Conservation (phyloP, 2,888 invertebrate genomes). For the Malthinus flaveolus region DNA sequence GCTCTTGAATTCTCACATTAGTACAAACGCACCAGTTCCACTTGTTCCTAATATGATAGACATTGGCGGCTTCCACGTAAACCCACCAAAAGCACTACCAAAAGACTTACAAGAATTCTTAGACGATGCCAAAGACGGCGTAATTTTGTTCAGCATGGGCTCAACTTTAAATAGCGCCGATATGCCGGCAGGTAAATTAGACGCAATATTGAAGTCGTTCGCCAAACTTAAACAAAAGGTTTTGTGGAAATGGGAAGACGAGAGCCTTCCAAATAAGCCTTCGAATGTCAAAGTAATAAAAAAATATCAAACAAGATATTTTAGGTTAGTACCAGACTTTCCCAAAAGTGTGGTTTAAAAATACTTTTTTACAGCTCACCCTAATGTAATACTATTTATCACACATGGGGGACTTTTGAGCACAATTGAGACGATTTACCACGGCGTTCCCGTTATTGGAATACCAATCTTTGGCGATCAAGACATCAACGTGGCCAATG, state of each 20-base stretch:
- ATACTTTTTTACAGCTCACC: conserved; percentile 57
- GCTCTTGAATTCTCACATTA: conserved; percentile 53
- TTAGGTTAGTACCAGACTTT: too few relatives aligned
- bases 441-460: conserved; percentile 55
- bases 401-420: conserved; percentile 63
- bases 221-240: conserved; percentile 44
- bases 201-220: conserved; percentile 43
- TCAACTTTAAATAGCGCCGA: conserved; percentile 58
- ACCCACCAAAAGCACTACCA: conserved; percentile 38
- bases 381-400: conserved; percentile 59
- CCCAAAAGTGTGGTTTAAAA: too few relatives aligned
- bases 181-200: conserved; percentile 37
- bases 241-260: conserved; percentile 48
- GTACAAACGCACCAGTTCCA: conserved; percentile 56
- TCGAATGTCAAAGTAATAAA: conserved; percentile 10
- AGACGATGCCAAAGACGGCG: conserved; percentile 58
- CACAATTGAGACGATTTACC: conserved; percentile 58
- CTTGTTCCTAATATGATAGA: conserved; percentile 60
- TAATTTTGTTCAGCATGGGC: conserved; percentile 62
- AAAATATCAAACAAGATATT: conserved; percentile 12
- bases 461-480: conserved; percentile 59
- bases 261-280: not conserved
- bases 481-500: conserved; percentile 27
- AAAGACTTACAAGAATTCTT: conserved; percentile 53
- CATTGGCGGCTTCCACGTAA: conserved; percentile 60